Evolutionary conservation across 2,888 invertebrate genomes (phyloP).

Genomic region (Andrena praecox): DNA sequence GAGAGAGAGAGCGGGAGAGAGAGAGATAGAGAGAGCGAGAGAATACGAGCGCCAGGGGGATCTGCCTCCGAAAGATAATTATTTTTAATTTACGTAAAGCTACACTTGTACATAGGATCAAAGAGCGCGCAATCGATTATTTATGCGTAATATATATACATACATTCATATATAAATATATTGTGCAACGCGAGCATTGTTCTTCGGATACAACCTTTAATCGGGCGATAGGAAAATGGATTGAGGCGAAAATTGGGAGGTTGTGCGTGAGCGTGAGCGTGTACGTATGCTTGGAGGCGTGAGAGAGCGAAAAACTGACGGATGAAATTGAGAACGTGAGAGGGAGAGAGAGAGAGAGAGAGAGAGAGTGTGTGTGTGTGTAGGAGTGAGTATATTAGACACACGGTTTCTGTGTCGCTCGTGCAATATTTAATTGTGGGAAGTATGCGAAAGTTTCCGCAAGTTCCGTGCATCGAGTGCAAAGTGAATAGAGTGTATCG

Average conservation of each 20-base stretch:
- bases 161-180: constrained; percentile 62
- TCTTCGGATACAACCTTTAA: constrained; percentile 82
- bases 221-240: constrained; percentile 47
- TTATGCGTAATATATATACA: constrained; percentile 80
- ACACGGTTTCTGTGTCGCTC: constrained; percentile 65
- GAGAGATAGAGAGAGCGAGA: constrained; percentile 9
- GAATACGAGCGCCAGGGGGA: constrained; percentile 36
- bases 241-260: constrained; percentile 5
- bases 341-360: not conserved
- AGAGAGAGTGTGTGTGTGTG: constrained; percentile 8
- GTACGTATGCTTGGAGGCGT: not conserved
- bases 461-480: constrained; percentile 57
- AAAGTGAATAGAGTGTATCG: constrained; percentile 42
- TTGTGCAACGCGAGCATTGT: constrained; percentile 78
- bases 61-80: constrained; percentile 73
- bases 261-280: not conserved
- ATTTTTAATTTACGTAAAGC: constrained; percentile 78
- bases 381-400: constrained; percentile 44
- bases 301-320: constrained; percentile 7
- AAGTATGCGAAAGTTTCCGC: constrained; percentile 49
- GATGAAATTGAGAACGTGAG: constrained; percentile 28
- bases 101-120: constrained; percentile 80
- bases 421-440: constrained; percentile 49
- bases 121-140: constrained; percentile 80
- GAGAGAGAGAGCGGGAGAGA: constrained; percentile 5